These are phyloP conservation scores for Eulimnadia texana DNA, from an alignment of 1,140 invertebrate species.

Conservation along the genomic window DNA sequence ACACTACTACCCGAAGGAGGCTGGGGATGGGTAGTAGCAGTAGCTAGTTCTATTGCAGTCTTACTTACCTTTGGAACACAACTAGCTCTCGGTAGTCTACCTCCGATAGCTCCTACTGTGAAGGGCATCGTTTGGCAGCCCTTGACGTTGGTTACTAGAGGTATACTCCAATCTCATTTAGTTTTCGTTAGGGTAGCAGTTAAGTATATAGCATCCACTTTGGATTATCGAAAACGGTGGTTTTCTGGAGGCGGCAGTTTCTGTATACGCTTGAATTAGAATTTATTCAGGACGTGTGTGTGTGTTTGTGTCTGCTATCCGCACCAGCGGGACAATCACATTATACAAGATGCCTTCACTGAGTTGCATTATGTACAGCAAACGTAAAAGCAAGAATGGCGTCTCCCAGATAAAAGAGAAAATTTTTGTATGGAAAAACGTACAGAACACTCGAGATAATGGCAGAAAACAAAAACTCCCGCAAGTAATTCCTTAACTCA, in stretches of 20 bases:
- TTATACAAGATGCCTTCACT: neutral
- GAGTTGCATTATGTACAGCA: neutral
- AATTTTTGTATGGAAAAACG: neutral
- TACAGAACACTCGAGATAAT: neutral
- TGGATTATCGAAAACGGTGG: too few relatives aligned
- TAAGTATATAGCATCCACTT: too few relatives aligned
- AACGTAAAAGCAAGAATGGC: neutral
- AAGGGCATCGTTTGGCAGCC: neutral
- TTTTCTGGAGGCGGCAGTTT: too few relatives aligned
- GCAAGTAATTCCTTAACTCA: too few relatives aligned
- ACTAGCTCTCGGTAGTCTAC: constrained; percentile 38
- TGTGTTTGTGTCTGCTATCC: neutral
- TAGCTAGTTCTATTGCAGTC: constrained; percentile 42
- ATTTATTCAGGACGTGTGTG: neutral
- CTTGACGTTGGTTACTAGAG: neutral
- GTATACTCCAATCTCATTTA: neutral
- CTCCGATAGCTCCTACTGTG: constrained; percentile 18
- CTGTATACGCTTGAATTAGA: neutral
- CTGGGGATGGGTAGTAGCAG: constrained; percentile 53
- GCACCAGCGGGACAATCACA: neutral
- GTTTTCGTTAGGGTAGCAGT: neutral
- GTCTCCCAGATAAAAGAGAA: neutral
- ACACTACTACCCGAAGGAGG: constrained; percentile 53
- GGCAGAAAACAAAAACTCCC: too few relatives aligned
- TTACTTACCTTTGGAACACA: constrained; percentile 46